Evolutionary conservation across 2,888 invertebrate genomes (phyloP).

Genomic region (Asteroscopus sphinx): DNA sequence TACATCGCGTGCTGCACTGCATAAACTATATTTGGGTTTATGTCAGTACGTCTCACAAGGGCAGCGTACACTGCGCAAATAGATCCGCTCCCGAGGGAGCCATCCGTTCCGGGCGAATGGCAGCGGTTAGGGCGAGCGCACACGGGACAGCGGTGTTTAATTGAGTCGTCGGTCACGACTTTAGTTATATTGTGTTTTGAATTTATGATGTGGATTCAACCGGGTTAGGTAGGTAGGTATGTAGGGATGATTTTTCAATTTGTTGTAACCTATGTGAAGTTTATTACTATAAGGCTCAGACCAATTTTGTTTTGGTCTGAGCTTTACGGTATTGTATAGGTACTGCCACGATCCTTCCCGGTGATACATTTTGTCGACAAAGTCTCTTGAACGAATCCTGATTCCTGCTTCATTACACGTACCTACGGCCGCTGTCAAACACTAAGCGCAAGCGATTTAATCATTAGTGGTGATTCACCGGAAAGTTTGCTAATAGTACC

Average conservation of each 20-base stretch:
- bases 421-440: too few species aligned
- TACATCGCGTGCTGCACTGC: constrained; percentile 22
- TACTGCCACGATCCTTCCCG: too few species aligned
- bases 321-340: too few species aligned
- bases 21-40: constrained; percentile 50
- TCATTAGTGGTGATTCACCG: too few species aligned
- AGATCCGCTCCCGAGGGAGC: constrained; percentile 66
- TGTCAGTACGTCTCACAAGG: constrained; percentile 45
- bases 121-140: constrained; percentile 58
- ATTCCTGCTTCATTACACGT: too few species aligned
- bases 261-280: too few species aligned
- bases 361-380: too few species aligned
- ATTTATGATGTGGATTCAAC: constrained; percentile 47
- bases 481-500: too few species aligned
- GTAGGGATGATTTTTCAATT: neutral
- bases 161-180: constrained; percentile 55
- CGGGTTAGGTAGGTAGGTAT: constrained; percentile 9
- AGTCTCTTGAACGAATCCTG: too few species aligned
- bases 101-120: constrained; percentile 66
- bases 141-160: constrained; percentile 60
- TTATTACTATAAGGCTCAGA: too few species aligned
- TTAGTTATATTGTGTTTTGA: constrained; percentile 58
- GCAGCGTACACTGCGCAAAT: constrained; percentile 59
- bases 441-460: too few species aligned
- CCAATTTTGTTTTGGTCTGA: too few species aligned